Evolutionary conservation across 2,888 invertebrate species (phyloP), one percentile per base, ranked within the genome.

Genomic region (Reticulitermes lucifugus): DNA sequence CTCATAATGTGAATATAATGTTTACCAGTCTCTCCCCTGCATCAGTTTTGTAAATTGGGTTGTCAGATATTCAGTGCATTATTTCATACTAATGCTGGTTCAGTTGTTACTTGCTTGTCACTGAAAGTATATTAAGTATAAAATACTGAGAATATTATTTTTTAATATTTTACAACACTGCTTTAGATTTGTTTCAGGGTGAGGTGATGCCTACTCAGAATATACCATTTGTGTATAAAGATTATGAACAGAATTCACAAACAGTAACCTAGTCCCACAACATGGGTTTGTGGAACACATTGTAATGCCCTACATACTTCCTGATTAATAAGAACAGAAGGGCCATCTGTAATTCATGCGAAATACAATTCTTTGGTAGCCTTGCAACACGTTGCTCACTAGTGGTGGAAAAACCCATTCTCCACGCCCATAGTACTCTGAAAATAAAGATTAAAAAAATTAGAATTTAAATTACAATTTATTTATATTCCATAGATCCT

Each of bases 381-480:
- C n/a, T 46, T n/a, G 77, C 22, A 46, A 22, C 25, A 25, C 12
- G n/a, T 65, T 65, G 77, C 77, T 43, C 73, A 46, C 77, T 85
- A 85, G 70, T 85, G 85, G 25, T 79, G 83, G 83, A 83, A 85
- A 55, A 83, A 83, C 51, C 85, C 85, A 70, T 79, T 75, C 21
- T 85, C 85, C 51, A 84, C 41, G 12, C 65, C 83, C 10, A 77
- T 83, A 21, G 83, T 65, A 51, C 85, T 85, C 85, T 83, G 83
- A 60, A 85, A 85, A 83, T 46, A 41, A 46, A 25, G 25, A 25
- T 25, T 25, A 25, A 21, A 29, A 73, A 7, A 21, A 77, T 12
- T 18, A 55, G 18, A 2, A 55, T 18, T 55, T 2, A 55, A 14
- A 12, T 51, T 51, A 14, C 4, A 51, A 12, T 9, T 51, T 14